Percentiles rank a stretch among this genome's conserved stretches.
Conservation (phyloP, 2,113 vertebrate genomes). For the Ciconia boyciana region DNA sequence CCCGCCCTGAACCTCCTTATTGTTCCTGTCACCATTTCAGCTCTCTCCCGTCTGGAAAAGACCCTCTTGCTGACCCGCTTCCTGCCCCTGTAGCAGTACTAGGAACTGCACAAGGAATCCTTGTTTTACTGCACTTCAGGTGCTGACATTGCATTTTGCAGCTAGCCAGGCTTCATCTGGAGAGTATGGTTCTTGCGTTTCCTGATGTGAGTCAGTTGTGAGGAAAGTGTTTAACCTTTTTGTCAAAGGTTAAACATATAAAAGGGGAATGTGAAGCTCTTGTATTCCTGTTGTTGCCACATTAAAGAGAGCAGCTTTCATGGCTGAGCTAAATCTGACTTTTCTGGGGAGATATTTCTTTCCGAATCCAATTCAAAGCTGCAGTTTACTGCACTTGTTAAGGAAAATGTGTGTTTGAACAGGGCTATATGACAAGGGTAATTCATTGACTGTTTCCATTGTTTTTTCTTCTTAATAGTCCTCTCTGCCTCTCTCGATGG, state of each 20-base stretch:
- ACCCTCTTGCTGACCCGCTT: slow-evolving; percentile 13
- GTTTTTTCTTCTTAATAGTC: neutral
- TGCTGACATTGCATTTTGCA: slow-evolving; percentile 16
- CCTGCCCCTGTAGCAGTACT: neutral
- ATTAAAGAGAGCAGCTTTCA: slow-evolving; percentile 6
- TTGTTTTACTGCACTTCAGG: slow-evolving; percentile 5
- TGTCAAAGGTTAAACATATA: slow-evolving; percentile 71
- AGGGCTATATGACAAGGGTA: neutral
- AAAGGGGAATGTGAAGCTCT: slow-evolving; percentile 43
- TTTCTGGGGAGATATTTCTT: neutral
- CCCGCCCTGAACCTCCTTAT: neutral
- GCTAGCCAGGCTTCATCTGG: slow-evolving; percentile 35
- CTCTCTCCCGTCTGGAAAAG: neutral
- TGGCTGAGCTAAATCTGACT: neutral
- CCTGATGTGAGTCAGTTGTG: slow-evolving; percentile 62
- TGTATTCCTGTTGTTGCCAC: slow-evolving; percentile 50
- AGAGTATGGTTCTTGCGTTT: slow-evolving; percentile 33
- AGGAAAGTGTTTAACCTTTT: slow-evolving; percentile 62
- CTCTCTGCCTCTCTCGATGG: neutral
- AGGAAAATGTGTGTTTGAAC: neutral
- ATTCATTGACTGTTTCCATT: neutral
- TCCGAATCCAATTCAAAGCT: neutral
- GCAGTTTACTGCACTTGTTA: slow-evolving; percentile 1
- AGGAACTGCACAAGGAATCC: slow-evolving; percentile 33
- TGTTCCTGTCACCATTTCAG: neutral